A percentile compares a stretch with the other conserved stretches of the same genome.
Conservation (phyloP, 2,113 vertebrate genomes). For the Anser cygnoides region DNA sequence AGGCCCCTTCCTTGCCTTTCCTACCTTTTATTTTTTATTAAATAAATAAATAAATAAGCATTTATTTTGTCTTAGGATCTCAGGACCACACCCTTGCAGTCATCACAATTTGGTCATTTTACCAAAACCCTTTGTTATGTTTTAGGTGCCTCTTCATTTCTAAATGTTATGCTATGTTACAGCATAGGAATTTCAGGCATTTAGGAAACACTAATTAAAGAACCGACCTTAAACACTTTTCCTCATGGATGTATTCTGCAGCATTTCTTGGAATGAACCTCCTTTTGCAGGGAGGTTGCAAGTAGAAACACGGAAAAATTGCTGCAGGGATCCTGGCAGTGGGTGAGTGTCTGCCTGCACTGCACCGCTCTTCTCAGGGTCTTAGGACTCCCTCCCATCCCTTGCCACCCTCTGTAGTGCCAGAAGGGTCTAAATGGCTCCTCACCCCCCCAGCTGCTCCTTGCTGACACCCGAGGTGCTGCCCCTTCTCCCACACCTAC, state of each 20-base stretch:
- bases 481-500: neutral
- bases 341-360: fast-evolving
- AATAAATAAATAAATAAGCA: neutral
- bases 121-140: neutral
- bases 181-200: neutral
- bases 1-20: constrained; percentile 31
- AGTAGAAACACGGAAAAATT: neutral
- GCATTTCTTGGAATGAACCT: neutral
- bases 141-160: neutral
- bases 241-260: neutral
- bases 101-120: neutral
- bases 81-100: neutral
- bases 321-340: neutral
- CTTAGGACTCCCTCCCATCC: neutral
- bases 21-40: neutral
- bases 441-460: neutral
- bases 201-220: neutral
- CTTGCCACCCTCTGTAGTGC: neutral
- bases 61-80: neutral
- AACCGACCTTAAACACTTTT: neutral
- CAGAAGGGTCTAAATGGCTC: neutral
- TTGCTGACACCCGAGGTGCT: neutral
- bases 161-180: neutral
- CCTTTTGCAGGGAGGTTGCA: neutral
- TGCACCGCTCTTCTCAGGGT: neutral